Evolutionary conservation across 1,140 invertebrate species (phyloP).

Genomic region (Hirudo medicinalis): DNA sequence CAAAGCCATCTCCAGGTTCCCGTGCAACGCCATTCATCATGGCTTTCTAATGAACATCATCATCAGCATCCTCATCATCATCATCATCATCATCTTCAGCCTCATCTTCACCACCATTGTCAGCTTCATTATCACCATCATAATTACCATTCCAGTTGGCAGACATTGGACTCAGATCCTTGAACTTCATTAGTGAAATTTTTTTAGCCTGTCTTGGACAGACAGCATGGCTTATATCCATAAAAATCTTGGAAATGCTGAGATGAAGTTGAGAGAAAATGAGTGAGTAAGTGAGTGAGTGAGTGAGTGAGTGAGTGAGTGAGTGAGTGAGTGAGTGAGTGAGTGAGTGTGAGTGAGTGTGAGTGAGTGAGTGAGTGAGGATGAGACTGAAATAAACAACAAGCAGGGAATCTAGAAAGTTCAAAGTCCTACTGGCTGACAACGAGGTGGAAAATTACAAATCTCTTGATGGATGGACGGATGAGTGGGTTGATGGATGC

Average conservation of each 20-base stretch:
- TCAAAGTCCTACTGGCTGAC: too few relatives aligned
- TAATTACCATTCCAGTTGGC: background rate
- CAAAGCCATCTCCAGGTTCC: too few relatives aligned
- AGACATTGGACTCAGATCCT: too few relatives aligned
- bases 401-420: too few relatives aligned
- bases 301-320: constrained; percentile 19
- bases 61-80: background rate
- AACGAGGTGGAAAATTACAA: too few relatives aligned
- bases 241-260: too few relatives aligned
- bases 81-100: background rate
- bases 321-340: constrained; percentile 20
- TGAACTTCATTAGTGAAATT: too few relatives aligned
- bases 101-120: background rate
- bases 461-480: too few relatives aligned
- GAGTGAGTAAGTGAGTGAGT: constrained; percentile 17
- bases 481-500: background rate
- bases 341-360: constrained; percentile 16
- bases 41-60: too few relatives aligned
- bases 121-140: background rate
- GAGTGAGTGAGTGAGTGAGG: constrained; percentile 2
- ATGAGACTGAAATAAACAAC: background rate
- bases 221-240: too few relatives aligned
- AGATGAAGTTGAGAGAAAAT: background rate
- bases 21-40: too few relatives aligned
- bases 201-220: too few relatives aligned